Conservation (phyloP, 2,888 invertebrate species). For the Nephrotoma flavescens region DNA sequence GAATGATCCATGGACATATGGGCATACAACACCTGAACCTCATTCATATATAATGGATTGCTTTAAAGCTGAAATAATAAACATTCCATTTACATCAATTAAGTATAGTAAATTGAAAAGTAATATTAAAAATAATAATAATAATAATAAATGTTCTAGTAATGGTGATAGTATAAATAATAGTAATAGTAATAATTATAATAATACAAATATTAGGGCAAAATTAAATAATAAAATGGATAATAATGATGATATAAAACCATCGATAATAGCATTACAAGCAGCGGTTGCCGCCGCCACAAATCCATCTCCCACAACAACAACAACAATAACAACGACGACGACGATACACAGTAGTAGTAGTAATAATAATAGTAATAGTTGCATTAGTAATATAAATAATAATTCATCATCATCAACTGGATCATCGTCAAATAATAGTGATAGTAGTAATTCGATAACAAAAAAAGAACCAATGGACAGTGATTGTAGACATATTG, state of each 20-base stretch:
- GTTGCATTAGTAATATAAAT: not conserved
- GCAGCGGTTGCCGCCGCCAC: not conserved
- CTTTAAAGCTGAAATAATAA: constrained; percentile 67
- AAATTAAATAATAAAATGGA: not conserved
- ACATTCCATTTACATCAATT: constrained; percentile 61
- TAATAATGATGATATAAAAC: constrained; percentile 1
- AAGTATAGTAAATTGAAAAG: constrained; percentile 20
- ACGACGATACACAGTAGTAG: not conserved
- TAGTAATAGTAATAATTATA: constrained; percentile 14
- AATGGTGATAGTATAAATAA: constrained; percentile 17
- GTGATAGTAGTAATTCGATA: not conserved
- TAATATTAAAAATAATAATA: constrained; percentile 4
- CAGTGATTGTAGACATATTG: constrained; percentile 31
- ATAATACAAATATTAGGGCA: constrained; percentile 5
- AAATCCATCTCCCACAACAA: not conserved
- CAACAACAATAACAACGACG: not conserved
- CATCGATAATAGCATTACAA: not conserved
- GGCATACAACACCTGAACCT: constrained; percentile 31
- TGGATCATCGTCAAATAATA: not conserved
- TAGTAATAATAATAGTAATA: not conserved
- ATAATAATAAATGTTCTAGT: constrained; percentile 11
- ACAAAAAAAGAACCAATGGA: constrained; percentile 17
- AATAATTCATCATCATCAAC: constrained; percentile 3
- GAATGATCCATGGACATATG: constrained; percentile 62
- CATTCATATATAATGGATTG: constrained; percentile 69